Percentiles rank a stretch among this genome's conserved stretches.
Evolutionary conservation across 92 coral and sea anemone species (phyloP).

Genomic region (Palythoa grandiflora): DNA sequence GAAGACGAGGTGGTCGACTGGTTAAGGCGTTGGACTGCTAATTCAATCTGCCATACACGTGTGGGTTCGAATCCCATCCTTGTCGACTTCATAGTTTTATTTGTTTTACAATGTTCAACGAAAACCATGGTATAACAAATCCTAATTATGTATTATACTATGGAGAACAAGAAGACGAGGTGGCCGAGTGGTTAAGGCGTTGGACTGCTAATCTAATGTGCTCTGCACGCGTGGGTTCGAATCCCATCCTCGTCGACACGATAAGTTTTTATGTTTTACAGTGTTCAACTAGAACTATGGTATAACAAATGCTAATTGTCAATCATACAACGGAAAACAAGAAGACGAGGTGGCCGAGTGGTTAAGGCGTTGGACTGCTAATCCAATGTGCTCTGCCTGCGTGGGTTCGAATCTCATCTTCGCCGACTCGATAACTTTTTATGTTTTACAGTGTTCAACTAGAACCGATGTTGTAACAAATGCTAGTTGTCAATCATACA

Average conservation of each 20-base stretch:
- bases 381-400: constrained; percentile 99
- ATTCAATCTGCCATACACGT: constrained; percentile 99
- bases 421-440: constrained; percentile 73
- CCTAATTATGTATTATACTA: too few species aligned
- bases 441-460: too few species aligned
- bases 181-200: constrained; percentile 59
- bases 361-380: constrained; percentile 96
- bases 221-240: constrained; percentile 99
- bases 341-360: constrained; percentile 93
- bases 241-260: constrained; percentile 99
- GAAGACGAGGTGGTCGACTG: constrained; percentile 55
- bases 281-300: too few species aligned
- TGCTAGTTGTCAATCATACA: too few species aligned
- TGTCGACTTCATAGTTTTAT: constrained; percentile 61
- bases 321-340: too few species aligned
- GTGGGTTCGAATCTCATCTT: constrained; percentile 99
- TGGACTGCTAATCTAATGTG: constrained; percentile 99
- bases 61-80: constrained; percentile 99
- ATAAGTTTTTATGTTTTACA: too few species aligned
- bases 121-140: too few species aligned
- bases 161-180: constrained; percentile 61
- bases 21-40: constrained; percentile 79
- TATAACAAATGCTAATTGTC: constrained; percentile 47
- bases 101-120: too few species aligned
- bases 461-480: too few species aligned